phyloP scores from a whole-genome alignment of 2,888 invertebrate species.

The Rapana venosa region DNA sequence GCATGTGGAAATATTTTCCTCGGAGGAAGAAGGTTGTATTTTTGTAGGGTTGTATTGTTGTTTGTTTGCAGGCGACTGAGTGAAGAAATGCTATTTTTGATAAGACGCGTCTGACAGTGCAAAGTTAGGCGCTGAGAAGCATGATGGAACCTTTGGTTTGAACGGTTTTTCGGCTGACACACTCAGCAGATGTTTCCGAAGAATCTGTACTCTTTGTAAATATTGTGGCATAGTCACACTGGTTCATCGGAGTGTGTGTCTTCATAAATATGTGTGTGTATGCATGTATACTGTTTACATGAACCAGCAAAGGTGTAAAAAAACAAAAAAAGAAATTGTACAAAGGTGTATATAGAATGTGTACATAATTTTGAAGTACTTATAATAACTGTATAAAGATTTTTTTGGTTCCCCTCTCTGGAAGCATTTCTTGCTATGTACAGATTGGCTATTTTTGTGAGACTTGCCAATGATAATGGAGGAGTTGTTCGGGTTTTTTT shows the following conservation, averaged over 20 bases:
- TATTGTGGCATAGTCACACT: neutral
- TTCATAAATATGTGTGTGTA: neutral
- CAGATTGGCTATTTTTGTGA: neutral
- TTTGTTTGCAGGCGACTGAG: neutral
- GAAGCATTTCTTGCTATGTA: neutral
- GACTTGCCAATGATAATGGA: neutral
- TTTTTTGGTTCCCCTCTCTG: neutral
- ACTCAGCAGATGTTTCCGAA: neutral
- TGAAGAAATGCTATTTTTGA: neutral
- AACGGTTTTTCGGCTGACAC: neutral
- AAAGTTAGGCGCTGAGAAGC: neutral
- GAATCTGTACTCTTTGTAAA: neutral
- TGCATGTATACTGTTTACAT: neutral
- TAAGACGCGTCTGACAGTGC: neutral
- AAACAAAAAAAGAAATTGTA: neutral
- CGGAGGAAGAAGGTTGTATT: neutral
- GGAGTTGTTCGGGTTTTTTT: neutral
- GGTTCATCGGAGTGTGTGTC: neutral
- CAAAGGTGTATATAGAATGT: neutral
- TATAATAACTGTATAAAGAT: neutral
- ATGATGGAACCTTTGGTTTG: neutral
- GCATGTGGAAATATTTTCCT: neutral
- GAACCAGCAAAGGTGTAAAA: neutral
- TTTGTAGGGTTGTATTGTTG: neutral
- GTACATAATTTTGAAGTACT: constrained; percentile 7